A percentile compares a stretch with the other conserved stretches of the same genome.
Conservation (phyloP, 2,113 vertebrate species). For the Leptocoma aspasia region DNA sequence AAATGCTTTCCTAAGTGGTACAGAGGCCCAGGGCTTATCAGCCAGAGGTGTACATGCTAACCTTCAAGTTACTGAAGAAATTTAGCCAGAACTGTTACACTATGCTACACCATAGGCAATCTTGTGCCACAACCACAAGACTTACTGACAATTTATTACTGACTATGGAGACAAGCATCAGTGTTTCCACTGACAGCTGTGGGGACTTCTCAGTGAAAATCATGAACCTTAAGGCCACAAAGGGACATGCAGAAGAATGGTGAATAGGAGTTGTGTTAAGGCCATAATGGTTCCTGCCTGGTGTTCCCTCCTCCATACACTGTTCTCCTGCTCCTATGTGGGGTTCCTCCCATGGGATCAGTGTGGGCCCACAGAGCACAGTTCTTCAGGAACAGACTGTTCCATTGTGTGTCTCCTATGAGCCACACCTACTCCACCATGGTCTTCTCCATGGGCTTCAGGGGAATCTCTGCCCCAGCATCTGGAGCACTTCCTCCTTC, state of each 20-base stretch:
- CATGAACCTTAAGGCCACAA: neutral
- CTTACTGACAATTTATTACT: neutral
- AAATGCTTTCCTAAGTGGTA: neutral
- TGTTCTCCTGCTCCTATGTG: neutral
- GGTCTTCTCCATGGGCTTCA: neutral
- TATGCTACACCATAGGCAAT: neutral
- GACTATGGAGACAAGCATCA: neutral
- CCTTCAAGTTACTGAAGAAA: neutral
- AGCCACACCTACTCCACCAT: neutral
- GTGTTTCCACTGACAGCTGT: neutral
- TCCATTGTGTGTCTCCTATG: too few relatives aligned
- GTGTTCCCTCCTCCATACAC: rapidly evolving
- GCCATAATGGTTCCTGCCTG: neutral
- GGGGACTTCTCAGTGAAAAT: neutral
- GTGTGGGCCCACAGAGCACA: neutral
- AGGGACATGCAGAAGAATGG: neutral
- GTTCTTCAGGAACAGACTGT: neutral
- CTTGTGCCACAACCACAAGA: neutral
- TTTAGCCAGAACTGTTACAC: neutral
- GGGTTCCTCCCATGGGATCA: neutral
- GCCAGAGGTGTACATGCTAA: neutral
- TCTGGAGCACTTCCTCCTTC: neutral
- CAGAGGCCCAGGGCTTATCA: neutral
- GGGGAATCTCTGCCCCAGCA: neutral
- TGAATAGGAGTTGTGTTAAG: rapidly evolving